phyloP scores from a whole-genome alignment of 37 sponge, comb jelly and placozoan species.

The Hexactinellida sp. region DNA sequence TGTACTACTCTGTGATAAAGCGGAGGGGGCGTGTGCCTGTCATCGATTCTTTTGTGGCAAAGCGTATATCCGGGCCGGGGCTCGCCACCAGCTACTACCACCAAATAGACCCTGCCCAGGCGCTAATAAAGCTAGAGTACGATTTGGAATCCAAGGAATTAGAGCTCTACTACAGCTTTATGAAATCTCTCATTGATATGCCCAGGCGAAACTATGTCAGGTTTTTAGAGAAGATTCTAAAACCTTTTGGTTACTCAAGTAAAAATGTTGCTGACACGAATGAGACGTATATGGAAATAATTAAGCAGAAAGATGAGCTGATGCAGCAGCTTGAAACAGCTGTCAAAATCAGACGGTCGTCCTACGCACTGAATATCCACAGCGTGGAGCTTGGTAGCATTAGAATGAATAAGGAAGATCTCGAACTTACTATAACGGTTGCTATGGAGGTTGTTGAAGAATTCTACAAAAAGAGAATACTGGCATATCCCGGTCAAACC shows the following conservation, averaged over 20 bases:
- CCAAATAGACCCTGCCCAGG: neutral
- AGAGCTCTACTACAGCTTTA: neutral
- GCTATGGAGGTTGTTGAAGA: neutral
- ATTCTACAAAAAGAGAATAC: neutral
- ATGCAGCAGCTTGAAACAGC: neutral
- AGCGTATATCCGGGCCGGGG: neutral
- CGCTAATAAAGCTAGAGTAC: neutral
- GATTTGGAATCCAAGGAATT: neutral
- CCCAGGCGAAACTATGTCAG: neutral
- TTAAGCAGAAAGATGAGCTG: neutral
- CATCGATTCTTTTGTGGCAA: neutral
- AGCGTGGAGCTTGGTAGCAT: neutral
- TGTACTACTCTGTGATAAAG: neutral
- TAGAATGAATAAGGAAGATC: neutral
- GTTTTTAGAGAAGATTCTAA: neutral
- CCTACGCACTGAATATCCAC: neutral
- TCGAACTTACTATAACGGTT: neutral
- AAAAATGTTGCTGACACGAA: neutral
- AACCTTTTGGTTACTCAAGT: neutral
- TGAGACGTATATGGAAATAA: neutral
- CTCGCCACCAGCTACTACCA: neutral
- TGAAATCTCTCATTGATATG: neutral
- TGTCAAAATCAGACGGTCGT: neutral
- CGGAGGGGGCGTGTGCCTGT: neutral
- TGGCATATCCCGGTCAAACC: neutral